Conservation (phyloP, 2,797 vertebrate genomes). For the Meriones psammophilus region DNA sequence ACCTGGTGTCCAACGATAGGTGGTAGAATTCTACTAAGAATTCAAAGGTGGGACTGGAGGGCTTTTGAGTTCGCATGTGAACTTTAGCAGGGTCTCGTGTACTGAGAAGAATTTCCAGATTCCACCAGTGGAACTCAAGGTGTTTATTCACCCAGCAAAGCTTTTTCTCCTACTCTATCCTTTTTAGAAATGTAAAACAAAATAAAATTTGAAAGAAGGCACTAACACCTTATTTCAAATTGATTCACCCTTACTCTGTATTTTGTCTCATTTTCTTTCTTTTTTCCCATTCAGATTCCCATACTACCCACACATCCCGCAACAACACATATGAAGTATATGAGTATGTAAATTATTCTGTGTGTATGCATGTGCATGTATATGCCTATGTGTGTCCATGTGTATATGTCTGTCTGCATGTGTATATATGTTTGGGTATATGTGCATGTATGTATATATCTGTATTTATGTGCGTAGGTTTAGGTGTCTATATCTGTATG, state of each 20-base stretch:
- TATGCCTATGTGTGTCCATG: neutral
- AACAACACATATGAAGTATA: neutral
- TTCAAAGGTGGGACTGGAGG: neutral
- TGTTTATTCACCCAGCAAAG: neutral
- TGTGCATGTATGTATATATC: no score
- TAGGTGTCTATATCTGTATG: neutral
- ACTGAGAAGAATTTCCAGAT: neutral
- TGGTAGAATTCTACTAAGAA: neutral
- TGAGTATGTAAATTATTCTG: neutral
- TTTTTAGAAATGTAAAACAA: neutral
- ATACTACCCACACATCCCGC: accelerated
- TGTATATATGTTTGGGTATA: neutral
- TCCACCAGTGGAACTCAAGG: neutral
- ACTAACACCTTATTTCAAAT: neutral
- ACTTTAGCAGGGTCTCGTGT: neutral
- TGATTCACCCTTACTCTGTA: neutral
- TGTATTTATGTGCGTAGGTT: neutral
- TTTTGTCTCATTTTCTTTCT: neutral
- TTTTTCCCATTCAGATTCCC: neutral
- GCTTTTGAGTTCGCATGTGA: neutral
- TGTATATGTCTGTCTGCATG: accelerated
- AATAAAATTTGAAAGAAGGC: neutral
- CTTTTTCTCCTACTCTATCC: neutral
- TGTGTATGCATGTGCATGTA: neutral
- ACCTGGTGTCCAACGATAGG: neutral